Evolutionary conservation across 1,140 invertebrate genomes (phyloP).

Genomic region (Drosophila virilis): DNA sequence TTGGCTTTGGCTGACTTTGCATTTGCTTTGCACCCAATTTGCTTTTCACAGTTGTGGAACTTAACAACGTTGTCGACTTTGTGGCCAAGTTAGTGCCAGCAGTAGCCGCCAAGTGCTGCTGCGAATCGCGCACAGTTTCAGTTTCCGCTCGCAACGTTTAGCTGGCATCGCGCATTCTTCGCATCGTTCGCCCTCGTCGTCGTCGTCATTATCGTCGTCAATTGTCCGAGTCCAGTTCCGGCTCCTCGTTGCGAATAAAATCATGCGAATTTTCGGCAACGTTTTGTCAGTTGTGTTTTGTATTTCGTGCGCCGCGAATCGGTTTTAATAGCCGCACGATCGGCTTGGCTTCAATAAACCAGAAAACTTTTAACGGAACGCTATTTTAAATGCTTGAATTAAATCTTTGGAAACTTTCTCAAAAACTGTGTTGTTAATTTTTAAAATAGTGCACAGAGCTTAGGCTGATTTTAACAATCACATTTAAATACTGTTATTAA

Average conservation of each 20-base stretch:
- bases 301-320: conserved; percentile 53
- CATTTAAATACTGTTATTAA: conserved; percentile 9
- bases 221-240: conserved; percentile 16
- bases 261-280: conserved; percentile 39
- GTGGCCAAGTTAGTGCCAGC: conserved; percentile 25
- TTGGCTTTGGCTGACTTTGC: conserved; percentile 48
- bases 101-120: conserved; percentile 47
- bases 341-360: conserved; percentile 1
- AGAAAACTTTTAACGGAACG: neutral
- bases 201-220: conserved; percentile 8
- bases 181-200: conserved; percentile 1
- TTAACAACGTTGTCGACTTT: conserved; percentile 23
- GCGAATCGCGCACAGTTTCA: conserved; percentile 50
- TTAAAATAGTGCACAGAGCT: neutral
- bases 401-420: neutral
- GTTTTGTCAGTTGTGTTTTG: conserved; percentile 64
- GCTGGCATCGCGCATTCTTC: conserved; percentile 22
- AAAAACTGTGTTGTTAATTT: neutral
- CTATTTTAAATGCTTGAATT: too few species aligned
- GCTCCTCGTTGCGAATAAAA: conserved; percentile 15
- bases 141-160: conserved; percentile 48
- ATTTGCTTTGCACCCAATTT: conserved; percentile 17
- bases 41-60: conserved; percentile 40
- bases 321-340: conserved; percentile 20
- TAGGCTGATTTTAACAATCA: neutral